Evolutionary conservation across 2,797 vertebrate genomes (phyloP).

Genomic region (Gymnothorax reevesii): DNA sequence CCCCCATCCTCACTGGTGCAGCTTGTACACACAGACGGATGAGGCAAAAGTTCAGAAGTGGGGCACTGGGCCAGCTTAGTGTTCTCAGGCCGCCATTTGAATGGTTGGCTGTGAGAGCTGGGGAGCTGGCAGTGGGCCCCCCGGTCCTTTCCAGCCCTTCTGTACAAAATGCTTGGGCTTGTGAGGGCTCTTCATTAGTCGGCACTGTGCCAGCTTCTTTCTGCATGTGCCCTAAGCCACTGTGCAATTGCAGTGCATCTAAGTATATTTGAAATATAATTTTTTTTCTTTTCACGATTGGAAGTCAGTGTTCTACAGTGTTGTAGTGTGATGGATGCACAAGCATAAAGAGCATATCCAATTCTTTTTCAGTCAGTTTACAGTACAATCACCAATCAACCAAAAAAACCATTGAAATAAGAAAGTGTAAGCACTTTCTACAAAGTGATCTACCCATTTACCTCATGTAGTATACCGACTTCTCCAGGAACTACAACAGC

Average conservation of each 20-base stretch:
- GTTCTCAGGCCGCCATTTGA: constrained; percentile 58
- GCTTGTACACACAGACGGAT: constrained; percentile 33
- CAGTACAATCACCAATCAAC: no score
- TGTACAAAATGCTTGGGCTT: background rate
- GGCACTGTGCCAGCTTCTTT: background rate
- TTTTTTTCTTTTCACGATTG: no score
- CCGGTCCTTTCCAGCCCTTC: constrained; percentile 36
- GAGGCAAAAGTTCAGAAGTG: constrained; percentile 37
- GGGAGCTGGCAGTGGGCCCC: constrained; percentile 41
- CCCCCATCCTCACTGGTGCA: background rate
- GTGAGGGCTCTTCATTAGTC: background rate
- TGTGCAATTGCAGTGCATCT: background rate
- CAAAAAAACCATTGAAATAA: no score
- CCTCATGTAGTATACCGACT: no score
- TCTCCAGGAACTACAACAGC: no score
- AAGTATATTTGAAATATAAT: no score
- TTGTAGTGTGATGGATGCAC: no score
- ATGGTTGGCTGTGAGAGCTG: constrained; percentile 44
- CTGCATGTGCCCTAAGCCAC: background rate
- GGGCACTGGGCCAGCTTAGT: constrained; percentile 32
- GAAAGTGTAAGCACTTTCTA: no score
- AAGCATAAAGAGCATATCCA: no score
- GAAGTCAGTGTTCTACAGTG: no score
- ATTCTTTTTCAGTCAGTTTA: no score
- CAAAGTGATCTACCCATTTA: no score